A percentile compares a stretch with the other conserved stretches of the same genome.
phyloP scores from a whole-genome alignment of 1,140 invertebrate genomes.

The Colletes latitarsis region DNA sequence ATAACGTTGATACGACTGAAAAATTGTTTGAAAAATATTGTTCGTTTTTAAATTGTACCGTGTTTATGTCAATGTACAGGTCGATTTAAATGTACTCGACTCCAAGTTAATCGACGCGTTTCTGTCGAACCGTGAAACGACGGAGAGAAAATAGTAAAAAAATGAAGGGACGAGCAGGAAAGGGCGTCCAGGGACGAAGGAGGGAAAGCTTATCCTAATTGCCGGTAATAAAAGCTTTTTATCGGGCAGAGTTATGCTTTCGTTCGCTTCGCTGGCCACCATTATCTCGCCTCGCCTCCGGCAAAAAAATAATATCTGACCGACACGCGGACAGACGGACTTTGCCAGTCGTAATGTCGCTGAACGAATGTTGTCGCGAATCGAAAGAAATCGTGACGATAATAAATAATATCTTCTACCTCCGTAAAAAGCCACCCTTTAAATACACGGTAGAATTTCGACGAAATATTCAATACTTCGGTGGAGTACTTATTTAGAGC shows the following conservation, averaged over 20 bases:
- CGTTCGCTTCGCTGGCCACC: constrained; percentile 61
- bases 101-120: background rate
- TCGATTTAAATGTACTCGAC: background rate
- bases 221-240: constrained; percentile 71
- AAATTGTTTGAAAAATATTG: too few species aligned
- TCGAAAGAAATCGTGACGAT: background rate
- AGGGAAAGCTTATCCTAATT: constrained; percentile 68
- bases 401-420: background rate
- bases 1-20: too few species aligned
- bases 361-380: background rate
- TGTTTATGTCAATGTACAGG: too few species aligned
- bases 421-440: too few species aligned
- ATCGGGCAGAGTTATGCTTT: constrained; percentile 71
- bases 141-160: constrained; percentile 2
- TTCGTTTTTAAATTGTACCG: too few species aligned
- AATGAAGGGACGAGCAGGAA: background rate
- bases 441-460: too few species aligned
- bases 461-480: too few species aligned
- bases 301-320: constrained; percentile 68
- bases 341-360: background rate
- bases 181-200: constrained; percentile 19
- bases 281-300: constrained; percentile 60
- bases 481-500: too few species aligned
- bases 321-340: constrained; percentile 50
- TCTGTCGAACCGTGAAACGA: constrained; percentile 21